Conservation (phyloP, 1,140 invertebrate genomes). For the Drosophila malerkotliana region DNA sequence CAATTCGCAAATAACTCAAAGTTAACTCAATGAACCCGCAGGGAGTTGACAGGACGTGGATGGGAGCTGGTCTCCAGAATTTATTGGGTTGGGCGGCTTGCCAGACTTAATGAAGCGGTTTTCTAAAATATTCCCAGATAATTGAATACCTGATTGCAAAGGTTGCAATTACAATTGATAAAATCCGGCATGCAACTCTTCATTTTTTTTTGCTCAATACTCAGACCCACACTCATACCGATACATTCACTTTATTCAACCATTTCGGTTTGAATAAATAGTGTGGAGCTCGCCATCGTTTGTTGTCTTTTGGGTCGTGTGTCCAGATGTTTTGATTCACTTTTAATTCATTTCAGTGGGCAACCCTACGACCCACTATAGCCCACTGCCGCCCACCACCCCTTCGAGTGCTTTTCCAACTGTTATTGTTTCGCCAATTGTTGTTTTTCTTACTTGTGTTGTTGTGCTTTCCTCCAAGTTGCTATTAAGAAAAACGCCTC, state of each 20-base stretch:
- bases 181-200: background rate
- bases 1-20: constrained; percentile 50
- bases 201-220: background rate
- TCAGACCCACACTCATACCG: background rate
- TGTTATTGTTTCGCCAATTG: constrained; percentile 47
- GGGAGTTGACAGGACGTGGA: constrained; percentile 15
- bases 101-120: constrained; percentile 37
- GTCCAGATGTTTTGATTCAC: constrained; percentile 81
- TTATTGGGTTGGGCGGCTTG: constrained; percentile 2
- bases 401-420: constrained; percentile 37
- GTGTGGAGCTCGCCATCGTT: background rate
- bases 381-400: background rate
- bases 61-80: background rate
- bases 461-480: constrained; percentile 48
- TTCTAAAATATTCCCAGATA: constrained; percentile 34
- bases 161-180: constrained; percentile 4
- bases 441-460: constrained; percentile 26
- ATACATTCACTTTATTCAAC: background rate
- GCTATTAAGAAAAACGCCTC: constrained; percentile 80
- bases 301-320: constrained; percentile 68
- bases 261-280: constrained; percentile 46
- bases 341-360: constrained; percentile 79
- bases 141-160: constrained; percentile 43
- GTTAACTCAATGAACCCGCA: constrained; percentile 40
- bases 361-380: constrained; percentile 29